Base-by-base conservation (phyloP, 2,888 invertebrate species). In the Chalcosyrphus nemorum region DNA sequence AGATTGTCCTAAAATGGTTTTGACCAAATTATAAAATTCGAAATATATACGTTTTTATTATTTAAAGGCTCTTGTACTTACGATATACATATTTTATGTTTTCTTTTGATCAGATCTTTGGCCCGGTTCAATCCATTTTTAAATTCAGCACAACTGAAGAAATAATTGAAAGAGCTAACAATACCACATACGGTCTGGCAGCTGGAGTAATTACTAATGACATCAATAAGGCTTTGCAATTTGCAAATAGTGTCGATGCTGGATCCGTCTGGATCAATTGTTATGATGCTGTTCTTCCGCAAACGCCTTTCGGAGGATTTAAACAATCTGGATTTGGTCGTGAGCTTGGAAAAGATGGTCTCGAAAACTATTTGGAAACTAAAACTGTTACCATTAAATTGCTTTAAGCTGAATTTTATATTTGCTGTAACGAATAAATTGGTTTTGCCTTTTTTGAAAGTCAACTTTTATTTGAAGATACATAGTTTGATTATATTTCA, bases 241-340 rank as follows among this genome's bases (percentile, higher is more conserved):
- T 95, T 89, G 93, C 95, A 63, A 95, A 95, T 88, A 93, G 94
- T 76, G 94, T 96, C 1, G 93, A 95, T 88, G 96, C 97, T 72
- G 97, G 97, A 24, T 94, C 96, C 32, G 94, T 97, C 11, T 97
- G 97, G 97, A 89, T 92, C 41, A 92, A 92, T 59, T 91, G 91
- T 84, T 95, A 92, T 89, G 92, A 89, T 86, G 89, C 91, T 7
- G 89, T 91, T 5, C 82, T 90, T 65, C 90, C 91, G 5, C 97
- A 97, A 90, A 95, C 96, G 45, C 97, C 97, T 11, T 97, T 97
- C 90, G 97, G 97, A 66, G 97, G 97, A 45, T 97, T 94, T 92
- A 97, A 97, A 89, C 94, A 95, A 88, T 97, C 97, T 27, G 97
- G 97, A 61, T 94, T 95, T 87, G 97, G 97, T 29, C 94, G 97